These are phyloP conservation scores for Lithodes maja DNA, from an alignment of 2,888 invertebrate species.

Conservation along the genomic window DNA sequence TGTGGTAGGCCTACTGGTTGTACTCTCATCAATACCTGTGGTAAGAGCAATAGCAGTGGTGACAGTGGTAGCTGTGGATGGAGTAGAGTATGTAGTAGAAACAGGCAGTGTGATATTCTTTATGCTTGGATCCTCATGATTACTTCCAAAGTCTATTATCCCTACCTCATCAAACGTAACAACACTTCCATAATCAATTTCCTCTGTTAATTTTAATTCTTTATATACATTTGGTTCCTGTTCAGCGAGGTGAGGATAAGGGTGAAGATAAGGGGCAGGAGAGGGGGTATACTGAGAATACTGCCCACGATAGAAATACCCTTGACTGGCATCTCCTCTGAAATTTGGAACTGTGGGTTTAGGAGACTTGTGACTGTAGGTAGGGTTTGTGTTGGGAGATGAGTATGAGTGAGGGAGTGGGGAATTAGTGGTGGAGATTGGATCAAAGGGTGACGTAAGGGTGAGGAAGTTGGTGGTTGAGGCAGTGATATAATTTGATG, in stretches of 20 bases:
- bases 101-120: too few relatives aligned
- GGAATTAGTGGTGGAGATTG: not conserved
- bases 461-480: not conserved
- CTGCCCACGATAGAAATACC: constrained; percentile 28
- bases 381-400: not conserved
- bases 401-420: not conserved
- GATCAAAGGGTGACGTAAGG: not conserved
- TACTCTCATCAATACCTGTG: not conserved
- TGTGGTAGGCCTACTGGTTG: not conserved
- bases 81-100: not conserved
- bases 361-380: not conserved
- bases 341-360: constrained; percentile 4
- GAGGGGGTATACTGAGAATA: constrained; percentile 7
- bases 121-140: not conserved
- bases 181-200: too few relatives aligned
- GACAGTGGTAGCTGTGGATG: not conserved
- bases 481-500: not conserved
- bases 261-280: not conserved
- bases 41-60: not conserved
- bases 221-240: too few relatives aligned
- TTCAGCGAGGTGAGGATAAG: too few relatives aligned
- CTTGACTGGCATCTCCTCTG: not conserved
- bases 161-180: too few relatives aligned
- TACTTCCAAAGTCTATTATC: not conserved
- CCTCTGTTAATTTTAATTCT: too few relatives aligned